Conservation (phyloP, 2,888 invertebrate species). For the Chironomus tentans region DNA sequence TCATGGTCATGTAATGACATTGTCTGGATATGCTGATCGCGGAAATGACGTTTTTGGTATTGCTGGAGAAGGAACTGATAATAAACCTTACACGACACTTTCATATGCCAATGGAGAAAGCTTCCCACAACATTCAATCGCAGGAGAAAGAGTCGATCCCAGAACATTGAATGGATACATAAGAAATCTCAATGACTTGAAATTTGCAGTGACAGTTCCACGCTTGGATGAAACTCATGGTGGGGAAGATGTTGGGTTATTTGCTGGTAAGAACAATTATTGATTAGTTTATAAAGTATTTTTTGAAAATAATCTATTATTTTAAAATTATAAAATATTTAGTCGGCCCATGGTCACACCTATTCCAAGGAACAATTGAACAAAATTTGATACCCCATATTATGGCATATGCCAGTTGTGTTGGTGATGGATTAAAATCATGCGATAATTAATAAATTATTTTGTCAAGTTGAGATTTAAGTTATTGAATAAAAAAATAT, state of each 20-base stretch:
- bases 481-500: too few relatives aligned
- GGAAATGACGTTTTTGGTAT: conserved; percentile 45
- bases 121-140: conserved; percentile 34
- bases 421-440: conserved; percentile 50
- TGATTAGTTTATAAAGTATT: too few relatives aligned
- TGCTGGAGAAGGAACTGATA: conserved; percentile 37
- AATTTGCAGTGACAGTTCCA: conserved; percentile 55
- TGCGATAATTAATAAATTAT: conserved; percentile 34
- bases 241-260: conserved; percentile 48
- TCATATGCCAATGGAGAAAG: conserved; percentile 68
- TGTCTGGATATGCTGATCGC: conserved; percentile 58
- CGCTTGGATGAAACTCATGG: conserved; percentile 60
- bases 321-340: too few relatives aligned
- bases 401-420: conserved; percentile 63
- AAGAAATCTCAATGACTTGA: conserved; percentile 39
- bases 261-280: too few relatives aligned
- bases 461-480: too few relatives aligned
- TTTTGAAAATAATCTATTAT: too few relatives aligned
- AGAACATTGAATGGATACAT: conserved; percentile 28
- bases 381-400: conserved; percentile 69
- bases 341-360: conserved; percentile 65
- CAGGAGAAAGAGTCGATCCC: conserved; percentile 35
- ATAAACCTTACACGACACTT: conserved; percentile 56
- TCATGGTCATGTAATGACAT: conserved; percentile 68
- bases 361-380: conserved; percentile 70